Conservation (phyloP, 2,888 invertebrate genomes). For the Brachylomia viminalis region DNA sequence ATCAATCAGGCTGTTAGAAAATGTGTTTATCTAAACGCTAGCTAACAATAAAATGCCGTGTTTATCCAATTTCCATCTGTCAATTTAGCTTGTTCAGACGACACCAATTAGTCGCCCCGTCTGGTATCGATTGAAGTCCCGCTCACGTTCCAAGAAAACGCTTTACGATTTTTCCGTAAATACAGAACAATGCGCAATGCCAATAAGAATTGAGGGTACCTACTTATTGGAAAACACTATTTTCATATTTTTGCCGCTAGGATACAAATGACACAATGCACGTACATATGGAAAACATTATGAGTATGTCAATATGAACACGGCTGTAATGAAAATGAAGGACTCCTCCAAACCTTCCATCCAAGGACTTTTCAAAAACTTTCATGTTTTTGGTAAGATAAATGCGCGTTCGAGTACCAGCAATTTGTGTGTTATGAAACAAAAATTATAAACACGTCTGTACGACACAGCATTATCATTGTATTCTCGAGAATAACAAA, state of each 20-base stretch:
- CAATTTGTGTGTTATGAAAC: not conserved
- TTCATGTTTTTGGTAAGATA: not conserved
- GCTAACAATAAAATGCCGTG: constrained; percentile 26
- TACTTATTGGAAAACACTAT: constrained; percentile 22
- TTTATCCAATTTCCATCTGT: constrained; percentile 37
- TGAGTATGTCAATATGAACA: not conserved
- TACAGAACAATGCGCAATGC: constrained; percentile 16
- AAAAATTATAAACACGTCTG: constrained; percentile 1
- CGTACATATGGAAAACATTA: not conserved
- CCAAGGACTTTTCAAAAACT: not conserved
- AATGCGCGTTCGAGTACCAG: not conserved
- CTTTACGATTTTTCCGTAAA: constrained; percentile 28
- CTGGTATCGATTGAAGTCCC: constrained; percentile 29
- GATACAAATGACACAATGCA: not conserved
- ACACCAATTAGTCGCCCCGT: constrained; percentile 42
- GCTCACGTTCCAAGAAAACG: constrained; percentile 17
- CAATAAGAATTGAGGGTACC: constrained; percentile 20
- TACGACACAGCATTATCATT: not conserved
- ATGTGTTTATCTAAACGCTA: constrained; percentile 18
- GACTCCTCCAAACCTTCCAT: too few relatives aligned
- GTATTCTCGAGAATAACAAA: not conserved
- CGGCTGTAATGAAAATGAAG: not conserved
- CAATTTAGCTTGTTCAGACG: constrained; percentile 38
- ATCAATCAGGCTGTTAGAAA: constrained; percentile 26
- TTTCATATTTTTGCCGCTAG: not conserved